Evolutionary conservation across 2,888 invertebrate species (phyloP).

Genomic region (Drosophila dives): DNA sequence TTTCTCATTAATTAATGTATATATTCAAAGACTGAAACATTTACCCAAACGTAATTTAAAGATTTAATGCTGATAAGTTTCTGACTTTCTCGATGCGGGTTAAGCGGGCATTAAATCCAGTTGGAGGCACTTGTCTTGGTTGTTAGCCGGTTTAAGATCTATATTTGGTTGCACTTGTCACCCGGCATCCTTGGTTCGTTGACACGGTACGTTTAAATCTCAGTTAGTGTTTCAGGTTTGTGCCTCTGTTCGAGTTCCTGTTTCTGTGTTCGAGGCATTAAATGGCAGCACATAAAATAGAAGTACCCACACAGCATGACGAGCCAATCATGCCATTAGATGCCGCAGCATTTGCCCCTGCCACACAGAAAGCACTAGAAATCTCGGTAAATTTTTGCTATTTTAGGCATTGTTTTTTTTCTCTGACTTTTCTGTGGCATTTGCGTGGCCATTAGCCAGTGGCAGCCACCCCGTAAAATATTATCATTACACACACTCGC

Average conservation of each 20-base stretch:
- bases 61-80: conserved; percentile 31
- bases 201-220: conserved; percentile 2
- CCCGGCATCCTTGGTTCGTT: not conserved
- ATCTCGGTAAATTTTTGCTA: conserved; percentile 42
- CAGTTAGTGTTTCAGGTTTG: conserved; percentile 18
- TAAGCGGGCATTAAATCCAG: conserved; percentile 46
- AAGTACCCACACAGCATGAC: conserved; percentile 30
- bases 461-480: conserved; percentile 45
- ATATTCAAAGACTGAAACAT: not conserved
- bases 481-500: conserved; percentile 49
- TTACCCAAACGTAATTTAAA: not conserved
- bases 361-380: conserved; percentile 12
- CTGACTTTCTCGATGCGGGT: conserved; percentile 20
- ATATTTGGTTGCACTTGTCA: conserved; percentile 42
- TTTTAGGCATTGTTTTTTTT: conserved; percentile 25
- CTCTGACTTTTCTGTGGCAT: conserved; percentile 5
- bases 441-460: conserved; percentile 37
- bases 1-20: not conserved
- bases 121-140: conserved; percentile 24
- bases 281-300: conserved; percentile 58
- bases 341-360: conserved; percentile 15
- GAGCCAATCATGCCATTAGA: conserved; percentile 49
- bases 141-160: conserved; percentile 49
- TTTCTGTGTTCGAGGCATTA: conserved; percentile 29
- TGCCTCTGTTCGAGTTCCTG: conserved; percentile 7